phyloP scores from a whole-genome alignment of 2,113 vertebrate genomes.

The Coreoperca whiteheadi region DNA sequence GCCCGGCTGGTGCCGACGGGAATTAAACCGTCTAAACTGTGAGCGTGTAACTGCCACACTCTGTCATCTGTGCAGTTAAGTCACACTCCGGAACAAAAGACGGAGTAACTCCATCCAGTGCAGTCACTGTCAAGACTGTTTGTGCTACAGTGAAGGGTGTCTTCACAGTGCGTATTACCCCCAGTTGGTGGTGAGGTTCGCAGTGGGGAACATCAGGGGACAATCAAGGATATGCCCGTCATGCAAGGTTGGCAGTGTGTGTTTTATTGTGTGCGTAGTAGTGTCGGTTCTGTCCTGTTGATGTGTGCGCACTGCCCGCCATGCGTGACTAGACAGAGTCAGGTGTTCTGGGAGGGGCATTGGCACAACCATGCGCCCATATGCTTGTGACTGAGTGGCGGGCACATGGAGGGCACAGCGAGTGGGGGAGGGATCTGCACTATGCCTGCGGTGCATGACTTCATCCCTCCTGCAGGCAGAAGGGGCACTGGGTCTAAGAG shows the following conservation, averaged over 20 bases:
- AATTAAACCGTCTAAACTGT: slow-evolving; percentile 41
- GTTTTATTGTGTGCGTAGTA: slow-evolving; percentile 29
- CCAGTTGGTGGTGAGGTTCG: slow-evolving; percentile 63
- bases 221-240: slow-evolving; percentile 80
- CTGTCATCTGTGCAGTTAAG: slow-evolving; percentile 39
- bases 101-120: slow-evolving; percentile 24
- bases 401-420: slow-evolving; percentile 56
- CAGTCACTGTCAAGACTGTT: slow-evolving; percentile 26
- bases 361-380: slow-evolving; percentile 70
- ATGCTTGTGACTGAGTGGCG: slow-evolving; percentile 69
- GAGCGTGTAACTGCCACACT: slow-evolving; percentile 17
- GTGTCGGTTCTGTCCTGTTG: slow-evolving; percentile 33
- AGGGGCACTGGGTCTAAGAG: slow-evolving; percentile 46
- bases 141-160: slow-evolving; percentile 39
- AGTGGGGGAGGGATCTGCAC: slow-evolving; percentile 46
- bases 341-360: slow-evolving; percentile 74
- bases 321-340: slow-evolving; percentile 75
- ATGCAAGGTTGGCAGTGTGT: slow-evolving; percentile 69
- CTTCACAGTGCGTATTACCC: slow-evolving; percentile 44
- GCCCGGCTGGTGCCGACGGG: slow-evolving; percentile 25
- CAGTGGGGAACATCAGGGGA: slow-evolving; percentile 58
- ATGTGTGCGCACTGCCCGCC: slow-evolving; percentile 37
- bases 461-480: slow-evolving; percentile 68
- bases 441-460: slow-evolving; percentile 66
- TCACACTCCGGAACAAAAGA: slow-evolving; percentile 47